phyloP scores from a whole-genome alignment of 2,113 vertebrate genomes.

The Nyctibius bracteatus region DNA sequence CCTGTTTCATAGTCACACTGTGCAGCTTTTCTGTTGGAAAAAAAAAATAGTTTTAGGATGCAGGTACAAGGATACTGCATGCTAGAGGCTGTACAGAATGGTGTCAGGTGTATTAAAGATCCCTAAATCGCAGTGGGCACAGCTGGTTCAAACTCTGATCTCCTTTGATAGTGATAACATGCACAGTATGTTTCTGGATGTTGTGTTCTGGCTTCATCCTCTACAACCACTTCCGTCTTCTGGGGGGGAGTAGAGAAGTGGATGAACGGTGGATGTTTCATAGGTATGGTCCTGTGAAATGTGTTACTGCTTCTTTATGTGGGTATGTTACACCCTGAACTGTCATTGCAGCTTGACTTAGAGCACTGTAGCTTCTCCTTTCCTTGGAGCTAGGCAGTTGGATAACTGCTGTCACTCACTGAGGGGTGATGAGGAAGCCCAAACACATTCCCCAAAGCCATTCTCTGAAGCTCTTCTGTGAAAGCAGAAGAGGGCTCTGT shows the following conservation, averaged over 20 bases:
- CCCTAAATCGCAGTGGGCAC: not conserved
- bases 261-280: not conserved
- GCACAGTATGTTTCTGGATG: not conserved
- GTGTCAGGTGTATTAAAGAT: not conserved
- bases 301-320: not conserved
- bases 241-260: not conserved
- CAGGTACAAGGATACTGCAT: not conserved
- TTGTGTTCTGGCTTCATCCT: not conserved
- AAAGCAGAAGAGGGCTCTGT: not conserved
- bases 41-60: not conserved
- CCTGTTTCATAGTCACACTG: not conserved
- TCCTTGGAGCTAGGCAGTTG: not conserved
- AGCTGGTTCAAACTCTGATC: not conserved
- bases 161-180: not conserved
- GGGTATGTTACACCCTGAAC: not conserved
- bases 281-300: not conserved
- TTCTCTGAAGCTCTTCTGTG: not conserved
- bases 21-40: not conserved
- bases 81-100: not conserved
- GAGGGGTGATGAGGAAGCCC: not conserved
- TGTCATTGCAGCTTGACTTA: not conserved
- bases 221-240: not conserved
- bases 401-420: not conserved
- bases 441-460: not conserved
- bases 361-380: not conserved